A percentile compares a stretch with the other conserved stretches of the same genome.
phyloP scores from a whole-genome alignment of 2,888 invertebrate species.

The Alitta virens region DNA sequence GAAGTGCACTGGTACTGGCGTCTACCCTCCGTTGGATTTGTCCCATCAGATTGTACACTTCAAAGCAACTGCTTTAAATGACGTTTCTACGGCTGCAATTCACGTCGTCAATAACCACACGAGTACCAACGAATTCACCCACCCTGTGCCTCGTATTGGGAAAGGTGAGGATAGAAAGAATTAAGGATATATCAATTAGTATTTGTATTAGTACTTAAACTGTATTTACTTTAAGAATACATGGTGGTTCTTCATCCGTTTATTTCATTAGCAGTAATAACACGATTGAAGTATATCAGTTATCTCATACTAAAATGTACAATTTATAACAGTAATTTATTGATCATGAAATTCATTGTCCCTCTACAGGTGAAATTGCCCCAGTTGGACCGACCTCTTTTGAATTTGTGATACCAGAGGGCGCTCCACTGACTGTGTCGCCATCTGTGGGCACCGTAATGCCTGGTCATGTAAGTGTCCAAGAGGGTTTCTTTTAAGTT shows the following conservation, averaged over 20 bases:
- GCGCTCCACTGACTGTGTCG: constrained; percentile 50
- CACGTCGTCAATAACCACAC: constrained; percentile 53
- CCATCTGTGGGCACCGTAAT: constrained; percentile 55
- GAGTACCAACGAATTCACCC: constrained; percentile 54
- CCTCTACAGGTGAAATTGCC: constrained; percentile 46
- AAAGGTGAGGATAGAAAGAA: constrained; percentile 36
- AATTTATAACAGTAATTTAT: no score
- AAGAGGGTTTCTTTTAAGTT: no score
- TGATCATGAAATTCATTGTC: no score
- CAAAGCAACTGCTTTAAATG: constrained; percentile 54
- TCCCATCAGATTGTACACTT: constrained; percentile 54
- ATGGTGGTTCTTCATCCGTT: no score
- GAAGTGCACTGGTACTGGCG: constrained; percentile 52
- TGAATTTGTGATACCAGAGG: constrained; percentile 54
- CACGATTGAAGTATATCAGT: no score
- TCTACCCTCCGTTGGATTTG: constrained; percentile 53
- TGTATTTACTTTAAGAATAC: no score
- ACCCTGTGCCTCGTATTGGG: constrained; percentile 56
- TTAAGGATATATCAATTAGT: no score
- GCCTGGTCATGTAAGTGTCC: constrained; percentile 50
- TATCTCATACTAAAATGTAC: no score
- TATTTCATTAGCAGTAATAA: no score
- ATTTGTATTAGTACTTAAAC: no score
- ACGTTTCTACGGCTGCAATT: constrained; percentile 43
- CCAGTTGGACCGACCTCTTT: constrained; percentile 57